These are phyloP conservation scores for Amblyjoppa fuscipennis DNA, from an alignment of 2,888 invertebrate species.

Conservation along the genomic window DNA sequence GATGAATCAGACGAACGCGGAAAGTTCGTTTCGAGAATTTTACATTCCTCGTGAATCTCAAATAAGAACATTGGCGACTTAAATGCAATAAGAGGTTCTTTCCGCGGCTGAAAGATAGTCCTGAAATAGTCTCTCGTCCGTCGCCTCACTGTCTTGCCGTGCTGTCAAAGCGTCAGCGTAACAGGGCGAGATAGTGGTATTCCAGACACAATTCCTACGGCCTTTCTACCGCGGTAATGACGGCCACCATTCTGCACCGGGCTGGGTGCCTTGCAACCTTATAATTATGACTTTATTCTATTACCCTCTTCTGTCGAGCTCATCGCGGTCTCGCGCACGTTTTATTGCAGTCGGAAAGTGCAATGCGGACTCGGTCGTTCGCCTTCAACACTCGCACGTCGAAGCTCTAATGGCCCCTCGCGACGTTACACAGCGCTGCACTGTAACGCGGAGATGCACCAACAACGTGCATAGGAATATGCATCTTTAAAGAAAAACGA, in stretches of 20 bases:
- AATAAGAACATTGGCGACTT: neutral
- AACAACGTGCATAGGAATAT: neutral
- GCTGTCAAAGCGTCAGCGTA: slow-evolving; percentile 27
- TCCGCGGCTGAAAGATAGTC: neutral
- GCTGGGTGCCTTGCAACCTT: slow-evolving; percentile 71
- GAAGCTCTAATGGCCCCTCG: slow-evolving; percentile 27
- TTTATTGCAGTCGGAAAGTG: slow-evolving; percentile 72
- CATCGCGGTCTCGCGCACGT: slow-evolving; percentile 56
- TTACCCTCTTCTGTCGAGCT: slow-evolving; percentile 69
- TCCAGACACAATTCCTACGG: slow-evolving; percentile 75
- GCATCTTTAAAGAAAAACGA: neutral
- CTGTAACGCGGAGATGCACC: slow-evolving; percentile 17
- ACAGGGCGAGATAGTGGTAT: slow-evolving; percentile 70
- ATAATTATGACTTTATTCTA: slow-evolving; percentile 80
- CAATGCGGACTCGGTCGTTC: slow-evolving; percentile 65
- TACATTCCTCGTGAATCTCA: neutral
- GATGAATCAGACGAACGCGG: neutral
- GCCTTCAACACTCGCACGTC: slow-evolving; percentile 33
- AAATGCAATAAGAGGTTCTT: neutral
- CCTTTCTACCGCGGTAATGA: slow-evolving; percentile 71
- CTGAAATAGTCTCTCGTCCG: slow-evolving; percentile 17
- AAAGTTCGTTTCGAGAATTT: slow-evolving; percentile 1
- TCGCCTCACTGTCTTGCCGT: slow-evolving; percentile 17
- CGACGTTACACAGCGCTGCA: neutral
- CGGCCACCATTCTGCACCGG: slow-evolving; percentile 72